Evolutionary conservation across 1,140 invertebrate species (phyloP), one percentile per base, ranked within the genome.

Genomic region (Cydia fagiglandana): DNA sequence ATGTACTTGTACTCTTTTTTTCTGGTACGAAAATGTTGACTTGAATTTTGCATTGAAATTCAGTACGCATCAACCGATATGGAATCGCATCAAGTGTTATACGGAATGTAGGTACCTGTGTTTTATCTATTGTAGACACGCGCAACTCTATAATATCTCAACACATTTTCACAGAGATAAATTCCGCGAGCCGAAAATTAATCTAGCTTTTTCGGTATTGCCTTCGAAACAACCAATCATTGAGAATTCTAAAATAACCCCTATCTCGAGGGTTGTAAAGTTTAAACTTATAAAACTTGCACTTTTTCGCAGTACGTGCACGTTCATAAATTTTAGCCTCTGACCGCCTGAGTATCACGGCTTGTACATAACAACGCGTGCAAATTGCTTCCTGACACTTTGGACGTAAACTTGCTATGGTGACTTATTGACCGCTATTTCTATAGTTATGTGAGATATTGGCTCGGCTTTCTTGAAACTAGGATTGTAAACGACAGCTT

Each of bases 361-460:
- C 64, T 68, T 68, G 66, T 41, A 70, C 66, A 70, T 70, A 70
- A 70, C 66, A 41, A 45, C 66, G 66, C 34, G 15, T 30, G 66
- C 66, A 70, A 70, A 70, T 70, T 70, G 66, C 66, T 70, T 41
- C 66, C 66, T 70, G 66, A 70, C 66, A 70, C 66, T 70, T 70
- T 70, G 66, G 10, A 38, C 66, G 17, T 41, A 38, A 70, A 70
- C 34, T 70, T 45, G 66, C 7, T 17, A 34, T 38, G 7, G 66
- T 70, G 66, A 70, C 28, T 38, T 70, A 70, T 70, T 70, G 66
- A 45, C 30, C 38, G 66, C 30, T 9, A 38, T 41, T 41, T 70
- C 6, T 61, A 24, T 12, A 61, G 56, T 61, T 1, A 24, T 61
- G 56, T 61, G 56, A 61, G 53, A 20, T 17, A 56, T 56, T 17